These are phyloP conservation scores for Huso huso DNA, from an alignment of 2,797 vertebrate genomes.

Conservation along the genomic window DNA sequence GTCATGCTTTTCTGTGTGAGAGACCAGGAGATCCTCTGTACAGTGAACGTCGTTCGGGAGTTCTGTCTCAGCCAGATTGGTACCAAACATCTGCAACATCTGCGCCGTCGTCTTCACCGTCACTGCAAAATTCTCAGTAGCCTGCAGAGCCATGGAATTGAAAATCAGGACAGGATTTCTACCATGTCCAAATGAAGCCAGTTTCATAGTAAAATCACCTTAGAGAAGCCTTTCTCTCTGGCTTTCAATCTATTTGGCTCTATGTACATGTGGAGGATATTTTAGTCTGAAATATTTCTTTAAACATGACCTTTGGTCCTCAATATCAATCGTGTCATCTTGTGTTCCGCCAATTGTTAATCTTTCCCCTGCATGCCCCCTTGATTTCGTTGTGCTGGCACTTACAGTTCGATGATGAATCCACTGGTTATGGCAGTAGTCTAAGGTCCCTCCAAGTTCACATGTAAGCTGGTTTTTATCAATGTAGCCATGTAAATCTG, in stretches of 20 bases:
- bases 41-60: constrained; percentile 78
- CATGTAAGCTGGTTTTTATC: constrained; percentile 82
- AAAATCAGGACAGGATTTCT: background rate
- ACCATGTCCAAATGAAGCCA: background rate
- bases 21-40: constrained; percentile 75
- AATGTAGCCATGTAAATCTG: constrained; percentile 81
- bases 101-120: constrained; percentile 86
- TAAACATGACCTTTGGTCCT: too few relatives aligned
- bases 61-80: constrained; percentile 73
- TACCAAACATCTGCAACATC: constrained; percentile 82
- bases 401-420: constrained; percentile 88
- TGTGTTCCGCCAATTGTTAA: background rate
- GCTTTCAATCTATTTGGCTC: too few relatives aligned
- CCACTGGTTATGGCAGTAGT: constrained; percentile 86
- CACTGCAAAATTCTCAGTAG: constrained; percentile 90
- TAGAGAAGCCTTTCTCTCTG: too few relatives aligned
- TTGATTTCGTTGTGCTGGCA: constrained; percentile 2
- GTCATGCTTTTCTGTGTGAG: constrained; percentile 68
- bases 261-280: too few relatives aligned
- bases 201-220: background rate
- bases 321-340: too few relatives aligned
- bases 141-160: constrained; percentile 53
- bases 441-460: constrained; percentile 81
- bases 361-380: background rate
- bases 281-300: too few relatives aligned